Evolutionary conservation across 2,113 vertebrate species (phyloP).

Genomic region (Chionodraco myersi): DNA sequence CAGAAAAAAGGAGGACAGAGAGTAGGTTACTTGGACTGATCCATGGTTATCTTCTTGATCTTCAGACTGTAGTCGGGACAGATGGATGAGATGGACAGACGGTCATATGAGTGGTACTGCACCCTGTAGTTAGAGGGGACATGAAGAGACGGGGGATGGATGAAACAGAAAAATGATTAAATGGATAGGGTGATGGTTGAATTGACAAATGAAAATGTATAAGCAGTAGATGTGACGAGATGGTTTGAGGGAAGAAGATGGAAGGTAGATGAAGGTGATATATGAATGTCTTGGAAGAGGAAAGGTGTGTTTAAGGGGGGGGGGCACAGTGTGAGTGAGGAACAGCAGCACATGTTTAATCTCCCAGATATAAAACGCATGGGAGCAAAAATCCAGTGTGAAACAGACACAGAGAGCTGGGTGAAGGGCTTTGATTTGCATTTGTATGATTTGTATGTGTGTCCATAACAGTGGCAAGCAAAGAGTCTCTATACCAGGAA

Average conservation of each 20-base stretch:
- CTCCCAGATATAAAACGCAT: slow-evolving; percentile 7
- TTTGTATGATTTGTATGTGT: too few species aligned
- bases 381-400: background rate
- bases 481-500: too few species aligned
- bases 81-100: slow-evolving; percentile 86
- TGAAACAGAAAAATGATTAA: slow-evolving; percentile 54
- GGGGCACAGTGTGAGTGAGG: slow-evolving; percentile 9
- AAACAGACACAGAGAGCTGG: background rate
- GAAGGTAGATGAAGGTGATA: background rate
- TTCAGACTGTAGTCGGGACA: slow-evolving; percentile 87
- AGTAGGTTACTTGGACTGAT: slow-evolving; percentile 85
- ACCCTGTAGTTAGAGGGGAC: slow-evolving; percentile 75
- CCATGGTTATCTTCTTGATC: slow-evolving; percentile 85
- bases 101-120: slow-evolving; percentile 86
- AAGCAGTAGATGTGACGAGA: background rate
- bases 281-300: slow-evolving; percentile 26
- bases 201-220: slow-evolving; percentile 21
- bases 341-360: slow-evolving; percentile 27
- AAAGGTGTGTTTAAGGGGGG: slow-evolving; percentile 27
- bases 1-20: slow-evolving; percentile 24
- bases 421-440: too few species aligned
- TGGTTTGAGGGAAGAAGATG: slow-evolving; percentile 21
- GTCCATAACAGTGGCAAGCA: too few species aligned
- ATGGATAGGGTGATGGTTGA: slow-evolving; percentile 19
- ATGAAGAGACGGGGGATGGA: slow-evolving; percentile 56